Conservation (phyloP, 2,888 invertebrate genomes). For the Cataglyphis albicans region DNA sequence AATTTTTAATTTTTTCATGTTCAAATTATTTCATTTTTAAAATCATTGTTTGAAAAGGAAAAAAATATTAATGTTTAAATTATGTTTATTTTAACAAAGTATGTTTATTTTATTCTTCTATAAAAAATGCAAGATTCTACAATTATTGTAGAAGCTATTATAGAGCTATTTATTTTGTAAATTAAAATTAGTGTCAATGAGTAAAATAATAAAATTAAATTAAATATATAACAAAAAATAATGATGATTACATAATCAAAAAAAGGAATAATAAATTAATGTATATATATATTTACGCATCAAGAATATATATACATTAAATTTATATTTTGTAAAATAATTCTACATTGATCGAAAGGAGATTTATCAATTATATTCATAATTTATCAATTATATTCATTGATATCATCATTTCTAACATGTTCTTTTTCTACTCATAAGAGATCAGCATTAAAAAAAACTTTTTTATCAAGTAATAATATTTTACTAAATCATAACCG, state of each 20-base stretch:
- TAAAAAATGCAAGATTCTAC: neutral
- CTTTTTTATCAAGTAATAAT: neutral
- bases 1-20: neutral
- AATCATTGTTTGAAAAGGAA: neutral
- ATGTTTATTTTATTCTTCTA: neutral
- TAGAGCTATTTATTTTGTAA: neutral
- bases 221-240: neutral
- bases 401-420: neutral
- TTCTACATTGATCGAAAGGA: neutral
- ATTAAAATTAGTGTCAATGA: neutral
- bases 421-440: neutral
- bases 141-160: neutral
- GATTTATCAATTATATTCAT: neutral
- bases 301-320: neutral
- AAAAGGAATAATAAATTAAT: neutral
- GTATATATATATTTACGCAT: neutral
- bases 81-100: neutral
- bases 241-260: neutral
- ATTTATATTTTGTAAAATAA: slow-evolving; percentile 14
- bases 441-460: neutral
- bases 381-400: neutral
- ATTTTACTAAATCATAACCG: neutral
- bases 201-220: neutral
- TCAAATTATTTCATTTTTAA: slow-evolving; percentile 21
- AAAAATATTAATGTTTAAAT: slow-evolving; percentile 2